Percentiles rank a stretch among this genome's conserved stretches.
phyloP scores from a whole-genome alignment of 2,888 invertebrate species.

The Eristalinus aeneus region DNA sequence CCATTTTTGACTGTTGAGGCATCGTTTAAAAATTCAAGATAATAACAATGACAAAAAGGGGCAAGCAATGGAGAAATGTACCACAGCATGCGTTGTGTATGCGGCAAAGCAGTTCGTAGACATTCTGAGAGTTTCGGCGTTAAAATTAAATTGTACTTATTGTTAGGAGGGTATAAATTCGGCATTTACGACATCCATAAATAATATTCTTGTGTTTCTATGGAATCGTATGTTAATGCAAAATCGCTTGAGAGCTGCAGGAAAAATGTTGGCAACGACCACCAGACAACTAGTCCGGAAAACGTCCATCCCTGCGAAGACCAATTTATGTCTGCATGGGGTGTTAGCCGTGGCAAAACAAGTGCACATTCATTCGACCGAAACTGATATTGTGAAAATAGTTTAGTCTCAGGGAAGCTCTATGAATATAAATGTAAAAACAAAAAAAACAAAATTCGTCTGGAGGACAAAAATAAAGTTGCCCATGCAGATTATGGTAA shows the following conservation, averaged over 20 bases:
- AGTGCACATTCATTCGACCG: slow-evolving; percentile 51
- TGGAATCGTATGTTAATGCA: background rate
- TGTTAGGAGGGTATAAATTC: slow-evolving; percentile 49
- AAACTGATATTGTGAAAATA: slow-evolving; percentile 62
- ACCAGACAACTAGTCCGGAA: slow-evolving; percentile 19
- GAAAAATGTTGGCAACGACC: slow-evolving; percentile 62
- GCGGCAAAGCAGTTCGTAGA: background rate
- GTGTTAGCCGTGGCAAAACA: slow-evolving; percentile 6
- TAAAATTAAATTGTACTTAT: slow-evolving; percentile 51
- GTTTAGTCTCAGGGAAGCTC: slow-evolving; percentile 41
- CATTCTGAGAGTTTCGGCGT: too few relatives aligned
- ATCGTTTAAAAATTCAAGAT: too few relatives aligned
- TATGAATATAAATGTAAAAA: slow-evolving; percentile 23
- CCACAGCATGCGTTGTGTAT: too few relatives aligned
- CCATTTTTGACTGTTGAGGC: too few relatives aligned
- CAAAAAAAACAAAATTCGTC: background rate
- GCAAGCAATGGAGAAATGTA: too few relatives aligned
- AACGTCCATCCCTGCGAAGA: slow-evolving; percentile 19
- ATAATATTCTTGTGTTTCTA: slow-evolving; percentile 47
- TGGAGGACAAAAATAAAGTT: slow-evolving; percentile 23
- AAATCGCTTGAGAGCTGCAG: slow-evolving; percentile 30
- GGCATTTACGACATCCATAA: slow-evolving; percentile 62
- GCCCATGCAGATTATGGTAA: slow-evolving; percentile 55
- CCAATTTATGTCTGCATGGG: background rate
- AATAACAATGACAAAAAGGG: too few relatives aligned